phyloP scores from a whole-genome alignment of 2,113 vertebrate species.

The Gymnocephalus cernua region DNA sequence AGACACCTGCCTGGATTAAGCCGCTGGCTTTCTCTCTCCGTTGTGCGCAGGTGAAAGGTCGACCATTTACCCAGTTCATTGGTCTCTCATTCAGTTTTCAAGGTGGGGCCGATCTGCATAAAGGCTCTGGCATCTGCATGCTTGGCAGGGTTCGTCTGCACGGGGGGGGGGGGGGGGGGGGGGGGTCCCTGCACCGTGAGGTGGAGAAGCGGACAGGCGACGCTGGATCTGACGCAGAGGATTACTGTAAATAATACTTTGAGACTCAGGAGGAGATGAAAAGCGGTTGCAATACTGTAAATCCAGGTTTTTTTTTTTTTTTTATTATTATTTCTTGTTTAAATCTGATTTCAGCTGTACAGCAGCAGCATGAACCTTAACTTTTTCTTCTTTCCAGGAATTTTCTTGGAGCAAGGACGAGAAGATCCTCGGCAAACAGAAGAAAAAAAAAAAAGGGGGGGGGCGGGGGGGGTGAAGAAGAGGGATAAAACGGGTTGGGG shows the following conservation, averaged over 20 bases:
- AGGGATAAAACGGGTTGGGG: slow-evolving; percentile 74
- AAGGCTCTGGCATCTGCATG: slow-evolving; percentile 91
- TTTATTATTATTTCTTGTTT: slow-evolving; percentile 17
- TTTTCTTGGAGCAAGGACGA: slow-evolving; percentile 39
- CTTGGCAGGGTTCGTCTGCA: slow-evolving; percentile 85
- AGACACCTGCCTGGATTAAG: slow-evolving; percentile 99
- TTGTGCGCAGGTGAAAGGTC: slow-evolving; percentile 88
- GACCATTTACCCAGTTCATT: slow-evolving; percentile 96
- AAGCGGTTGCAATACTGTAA: slow-evolving; percentile 12
- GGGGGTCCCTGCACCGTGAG: slow-evolving; percentile 38
- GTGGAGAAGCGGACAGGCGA: slow-evolving; percentile 39
- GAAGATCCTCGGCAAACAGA: slow-evolving; percentile 59
- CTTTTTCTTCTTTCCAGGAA: slow-evolving; percentile 40
- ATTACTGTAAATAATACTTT: slow-evolving; percentile 76
- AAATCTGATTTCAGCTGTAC: slow-evolving; percentile 37
- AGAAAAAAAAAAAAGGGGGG: slow-evolving; percentile 18
- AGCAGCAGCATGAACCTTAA: neutral
- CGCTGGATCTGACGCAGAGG: slow-evolving; percentile 64
- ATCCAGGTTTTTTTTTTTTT: neutral
- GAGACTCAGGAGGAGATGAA: slow-evolving; percentile 51
- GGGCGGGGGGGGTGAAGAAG: neutral
- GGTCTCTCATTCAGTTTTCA: slow-evolving; percentile 91
- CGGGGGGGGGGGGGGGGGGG: slow-evolving; percentile 61
- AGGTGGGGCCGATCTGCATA: slow-evolving; percentile 92
- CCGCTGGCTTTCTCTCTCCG: slow-evolving; percentile 86